Evolutionary conservation across 2,113 vertebrate species (phyloP).

Genomic region (Perca schrenkii): DNA sequence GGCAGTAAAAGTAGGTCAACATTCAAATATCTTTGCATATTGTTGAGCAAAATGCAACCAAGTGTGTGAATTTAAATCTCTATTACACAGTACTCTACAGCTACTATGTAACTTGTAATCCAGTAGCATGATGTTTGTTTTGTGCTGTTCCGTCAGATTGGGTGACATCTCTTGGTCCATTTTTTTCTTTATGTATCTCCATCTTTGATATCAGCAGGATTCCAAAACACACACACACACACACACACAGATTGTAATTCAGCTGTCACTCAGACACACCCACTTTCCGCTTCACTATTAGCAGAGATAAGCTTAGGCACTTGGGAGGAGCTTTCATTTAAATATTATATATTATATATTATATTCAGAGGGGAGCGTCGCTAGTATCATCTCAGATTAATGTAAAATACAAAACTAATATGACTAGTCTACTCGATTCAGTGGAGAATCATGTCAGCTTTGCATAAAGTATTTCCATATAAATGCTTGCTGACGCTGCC

Average conservation of each 20-base stretch:
- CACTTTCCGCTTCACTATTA: constrained; percentile 56
- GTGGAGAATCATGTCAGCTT: constrained; percentile 68
- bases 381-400: constrained; percentile 68
- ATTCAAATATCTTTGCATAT: constrained; percentile 63
- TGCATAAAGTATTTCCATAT: constrained; percentile 63
- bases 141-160: background rate
- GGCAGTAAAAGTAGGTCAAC: constrained; percentile 65
- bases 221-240: no score
- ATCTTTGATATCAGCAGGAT: constrained; percentile 19
- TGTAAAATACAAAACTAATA: constrained; percentile 74
- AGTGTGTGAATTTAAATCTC: background rate
- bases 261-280: constrained; percentile 50
- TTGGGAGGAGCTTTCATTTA: constrained; percentile 61
- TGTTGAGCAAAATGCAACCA: constrained; percentile 47
- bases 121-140: constrained; percentile 5
- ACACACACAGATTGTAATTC: constrained; percentile 25
- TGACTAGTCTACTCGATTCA: constrained; percentile 50
- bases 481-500: constrained; percentile 55
- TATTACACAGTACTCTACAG: background rate
- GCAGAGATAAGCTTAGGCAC: constrained; percentile 53
- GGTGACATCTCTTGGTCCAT: background rate
- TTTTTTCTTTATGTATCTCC: background rate
- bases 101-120: constrained; percentile 9
- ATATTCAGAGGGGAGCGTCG: constrained; percentile 18
- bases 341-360: constrained; percentile 1